These are phyloP conservation scores for Eurystomus glaucurus DNA, from an alignment of 2,797 vertebrate genomes.

Conservation along the genomic window DNA sequence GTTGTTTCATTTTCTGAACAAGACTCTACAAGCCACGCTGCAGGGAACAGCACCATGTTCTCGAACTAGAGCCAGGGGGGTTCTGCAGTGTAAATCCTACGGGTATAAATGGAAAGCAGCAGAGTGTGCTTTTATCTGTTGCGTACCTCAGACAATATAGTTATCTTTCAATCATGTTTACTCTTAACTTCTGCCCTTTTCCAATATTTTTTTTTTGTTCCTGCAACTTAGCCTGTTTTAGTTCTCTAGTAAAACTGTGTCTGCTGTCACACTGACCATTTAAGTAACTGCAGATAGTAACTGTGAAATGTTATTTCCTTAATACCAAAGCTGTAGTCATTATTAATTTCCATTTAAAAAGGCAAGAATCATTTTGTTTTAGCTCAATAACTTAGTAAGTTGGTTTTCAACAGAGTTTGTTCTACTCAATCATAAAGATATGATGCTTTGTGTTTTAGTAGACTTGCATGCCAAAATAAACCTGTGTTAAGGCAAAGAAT, in stretches of 20 bases:
- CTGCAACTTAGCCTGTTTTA: neutral
- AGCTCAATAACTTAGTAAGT: neutral
- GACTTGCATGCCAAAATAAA: neutral
- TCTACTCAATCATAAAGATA: neutral
- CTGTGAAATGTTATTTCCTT: neutral
- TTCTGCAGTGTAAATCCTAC: neutral
- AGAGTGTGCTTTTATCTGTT: neutral
- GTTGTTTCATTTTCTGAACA: conserved; percentile 8
- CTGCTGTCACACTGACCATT: neutral
- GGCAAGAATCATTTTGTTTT: neutral
- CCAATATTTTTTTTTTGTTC: neutral
- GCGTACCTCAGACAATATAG: neutral
- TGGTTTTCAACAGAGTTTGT: neutral
- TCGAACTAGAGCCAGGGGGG: neutral
- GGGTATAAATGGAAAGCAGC: neutral
- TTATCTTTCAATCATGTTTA: neutral
- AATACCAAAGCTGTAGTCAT: neutral
- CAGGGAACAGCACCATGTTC: neutral
- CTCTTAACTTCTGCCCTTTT: neutral
- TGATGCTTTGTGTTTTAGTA: neutral
- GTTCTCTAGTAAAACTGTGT: neutral
- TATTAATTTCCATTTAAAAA: neutral
- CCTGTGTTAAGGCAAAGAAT: neutral
- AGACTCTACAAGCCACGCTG: neutral
- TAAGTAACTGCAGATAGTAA: neutral